Evolutionary conservation across 2,113 vertebrate genomes (phyloP), one percentile per base, ranked within the genome.

Genomic region (Petaurus breviceps): DNA sequence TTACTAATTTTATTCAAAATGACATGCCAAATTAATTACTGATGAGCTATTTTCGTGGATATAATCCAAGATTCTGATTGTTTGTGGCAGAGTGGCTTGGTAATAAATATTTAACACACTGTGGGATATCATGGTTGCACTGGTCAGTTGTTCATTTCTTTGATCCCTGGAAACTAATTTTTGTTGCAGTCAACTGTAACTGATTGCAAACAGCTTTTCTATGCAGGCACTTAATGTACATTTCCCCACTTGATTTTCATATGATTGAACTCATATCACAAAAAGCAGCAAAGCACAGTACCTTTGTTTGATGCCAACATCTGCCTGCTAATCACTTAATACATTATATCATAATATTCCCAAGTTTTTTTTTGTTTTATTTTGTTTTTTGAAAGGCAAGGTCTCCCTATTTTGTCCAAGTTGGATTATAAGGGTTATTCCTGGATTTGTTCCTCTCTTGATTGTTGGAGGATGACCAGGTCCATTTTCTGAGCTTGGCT

Each of bases 151-250:
- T 98, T 98, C 97, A 97, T 98, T 99, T 98, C 94, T 98, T 98
- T 98, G 98, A 98, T 99, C 98, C 97, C 96, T 97, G 96, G 97
- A 98, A 99, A 98, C 97, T 97, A 98, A 98, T 98, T 98, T 98
- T 98, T 98, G 96, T 98, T 97, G 95, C 97, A 98, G 94, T 98
- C 98, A 98, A 97, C 97, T 98, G 97, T 98, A 98, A 99, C 98
- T 98, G 98, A 98, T 98, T 98, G 95, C 8, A 0, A 97, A 97
- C 95, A 96, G 95, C 94, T 95, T 97, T 97, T 97, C 97, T 96
- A 93, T 96, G 97, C 95, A 95, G 95, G 7, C 22, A 97, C 52
- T 94, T 98, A 97, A 98, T 96, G 94, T 97, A 96, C 90, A 97
- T 97, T 98, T 98, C 97, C 93, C 96, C 92, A 98, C 98, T 98